Evolutionary conservation across 2,797 vertebrate genomes (phyloP).

Genomic region (Zalophus californianus): DNA sequence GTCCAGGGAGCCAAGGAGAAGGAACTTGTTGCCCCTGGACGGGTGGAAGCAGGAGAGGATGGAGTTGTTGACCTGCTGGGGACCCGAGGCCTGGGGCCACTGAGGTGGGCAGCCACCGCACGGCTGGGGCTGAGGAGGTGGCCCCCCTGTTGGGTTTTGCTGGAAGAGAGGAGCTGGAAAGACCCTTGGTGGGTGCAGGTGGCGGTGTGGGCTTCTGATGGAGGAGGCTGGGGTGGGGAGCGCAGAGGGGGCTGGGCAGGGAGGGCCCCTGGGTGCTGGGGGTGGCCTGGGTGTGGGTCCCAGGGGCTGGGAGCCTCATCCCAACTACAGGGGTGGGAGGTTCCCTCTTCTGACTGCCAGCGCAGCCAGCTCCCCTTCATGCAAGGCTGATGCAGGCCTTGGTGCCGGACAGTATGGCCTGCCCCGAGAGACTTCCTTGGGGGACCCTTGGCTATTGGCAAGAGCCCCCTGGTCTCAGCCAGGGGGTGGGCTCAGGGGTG

Average conservation of each 20-base stretch:
- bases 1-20: not conserved
- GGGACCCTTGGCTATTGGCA: too few relatives aligned
- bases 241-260: not conserved
- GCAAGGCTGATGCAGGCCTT: too few relatives aligned
- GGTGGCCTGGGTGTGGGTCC: not conserved
- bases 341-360: not conserved
- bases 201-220: not conserved
- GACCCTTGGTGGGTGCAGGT: fast-evolving
- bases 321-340: not conserved
- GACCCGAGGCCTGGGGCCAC: not conserved
- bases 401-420: fast-evolving
- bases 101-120: not conserved
- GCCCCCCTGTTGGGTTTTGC: not conserved
- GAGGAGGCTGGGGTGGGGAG: too few relatives aligned
- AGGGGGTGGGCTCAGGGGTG: too few relatives aligned
- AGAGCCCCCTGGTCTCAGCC: not conserved
- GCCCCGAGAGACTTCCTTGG: not conserved
- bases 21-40: not conserved
- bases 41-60: too few relatives aligned
- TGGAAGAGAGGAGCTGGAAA: not conserved
- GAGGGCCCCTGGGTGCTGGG: not conserved
- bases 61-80: not conserved
- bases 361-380: too few relatives aligned
- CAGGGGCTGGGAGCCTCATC: not conserved
- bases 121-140: not conserved